A percentile compares a stretch with the other conserved stretches of the same genome.
These are phyloP conservation scores for Ptychodera flava DNA, from an alignment of 35 echinoderm and acorn worm species.

Conservation along the genomic window DNA sequence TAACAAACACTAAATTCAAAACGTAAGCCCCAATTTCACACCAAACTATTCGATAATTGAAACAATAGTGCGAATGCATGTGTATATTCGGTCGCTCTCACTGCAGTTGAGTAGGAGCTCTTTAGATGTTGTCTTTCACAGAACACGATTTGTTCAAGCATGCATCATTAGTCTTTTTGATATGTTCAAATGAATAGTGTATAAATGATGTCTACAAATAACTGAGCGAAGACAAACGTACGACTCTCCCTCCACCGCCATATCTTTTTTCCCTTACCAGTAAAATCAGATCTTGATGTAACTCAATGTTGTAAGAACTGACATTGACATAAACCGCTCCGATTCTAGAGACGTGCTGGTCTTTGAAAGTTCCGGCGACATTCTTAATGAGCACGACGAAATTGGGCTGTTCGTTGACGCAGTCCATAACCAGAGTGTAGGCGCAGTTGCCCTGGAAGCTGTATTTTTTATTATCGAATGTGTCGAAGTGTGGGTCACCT, in stretches of 20 bases:
- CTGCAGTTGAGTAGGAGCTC: too few relatives aligned
- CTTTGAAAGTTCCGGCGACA: not conserved
- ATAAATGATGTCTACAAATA: not conserved
- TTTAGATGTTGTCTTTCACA: not conserved
- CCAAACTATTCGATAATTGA: too few relatives aligned
- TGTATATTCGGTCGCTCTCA: too few relatives aligned
- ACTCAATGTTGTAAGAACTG: not conserved
- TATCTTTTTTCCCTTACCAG: not conserved
- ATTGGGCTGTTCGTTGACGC: not conserved
- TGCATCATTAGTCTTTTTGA: not conserved
- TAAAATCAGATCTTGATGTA: not conserved
- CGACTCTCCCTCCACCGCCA: too few relatives aligned
- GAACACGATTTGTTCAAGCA: not conserved
- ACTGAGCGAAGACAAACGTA: too few relatives aligned
- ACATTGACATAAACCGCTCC: not conserved
- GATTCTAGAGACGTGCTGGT: not conserved
- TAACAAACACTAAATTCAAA: too few relatives aligned
- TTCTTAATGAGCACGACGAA: not conserved
- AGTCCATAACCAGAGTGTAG: not conserved
- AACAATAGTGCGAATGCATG: too few relatives aligned
- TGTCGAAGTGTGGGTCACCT: not conserved
- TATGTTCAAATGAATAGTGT: not conserved
- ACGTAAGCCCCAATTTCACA: too few relatives aligned
- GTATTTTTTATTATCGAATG: not conserved
- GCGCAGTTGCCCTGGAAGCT: not conserved